Base-by-base conservation (phyloP, 2,797 vertebrate species). In the Gallinago nigripennis region DNA sequence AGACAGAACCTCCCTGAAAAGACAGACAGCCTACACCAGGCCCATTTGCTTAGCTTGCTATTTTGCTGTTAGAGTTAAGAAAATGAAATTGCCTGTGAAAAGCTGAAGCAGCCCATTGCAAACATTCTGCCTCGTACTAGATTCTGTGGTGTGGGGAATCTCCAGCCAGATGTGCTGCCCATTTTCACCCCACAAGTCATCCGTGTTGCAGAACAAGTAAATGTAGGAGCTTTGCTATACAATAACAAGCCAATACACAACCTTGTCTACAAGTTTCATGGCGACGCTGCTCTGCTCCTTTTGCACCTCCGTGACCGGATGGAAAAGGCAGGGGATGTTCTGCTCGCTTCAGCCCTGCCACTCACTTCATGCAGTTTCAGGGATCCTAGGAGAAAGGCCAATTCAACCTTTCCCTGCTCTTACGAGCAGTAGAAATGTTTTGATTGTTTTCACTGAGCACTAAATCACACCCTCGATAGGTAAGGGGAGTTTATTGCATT, bases 71-170 rank as follows among this genome's bases (percentile, higher is more conserved):
- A 25, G 28, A 53, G 43, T 82, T 68, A 61, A 60, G 25, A 70
- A 81, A 60, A 78, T 16, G 2, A 91, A 78, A 54, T 73, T 31
- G 25, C 35, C 54, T 24, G 12, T 33, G 39, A 81, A 90, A 68
- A 84, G 43, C 16, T 69, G 41, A 63, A 60, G 24, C 69, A 78
- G 78, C 3, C 23, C 28, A 24, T 6, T 41, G 41, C 51, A 64
- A 61, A 31, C 11, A 13, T 28, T 60, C 30, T 63, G 19, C 39
- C 20, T 70, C 10, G 17, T 15, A 61, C 35, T 25, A 24, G 6
- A 71, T 27, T 61, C 71, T 7, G 3, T 1, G 2, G 27, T 1
- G 0, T 8, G 15, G 19, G 24, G 4, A n/a, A 69, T 78, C 82
- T 54, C 31, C 51, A 70, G 39, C 11, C 53, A 68, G 65, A 15